These are phyloP conservation scores for Eupithecia centaureata DNA, from an alignment of 2,888 invertebrate species.

Conservation along the genomic window DNA sequence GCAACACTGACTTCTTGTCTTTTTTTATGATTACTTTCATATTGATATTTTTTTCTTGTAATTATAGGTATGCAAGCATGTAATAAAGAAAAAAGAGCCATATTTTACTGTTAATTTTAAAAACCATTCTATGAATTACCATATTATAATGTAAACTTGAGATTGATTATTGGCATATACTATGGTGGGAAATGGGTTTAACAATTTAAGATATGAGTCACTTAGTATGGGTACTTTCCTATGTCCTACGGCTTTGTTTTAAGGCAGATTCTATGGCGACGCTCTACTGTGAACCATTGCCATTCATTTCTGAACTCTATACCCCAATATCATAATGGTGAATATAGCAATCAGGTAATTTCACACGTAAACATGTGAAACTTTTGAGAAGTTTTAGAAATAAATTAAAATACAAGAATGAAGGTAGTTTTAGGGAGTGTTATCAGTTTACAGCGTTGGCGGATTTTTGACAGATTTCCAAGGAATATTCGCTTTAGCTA, in stretches of 20 bases:
- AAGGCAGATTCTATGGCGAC: background rate
- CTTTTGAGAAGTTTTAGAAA: background rate
- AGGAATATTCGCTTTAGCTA: background rate
- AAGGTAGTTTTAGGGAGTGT: background rate
- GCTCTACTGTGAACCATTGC: conserved; percentile 2
- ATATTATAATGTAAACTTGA: too few relatives aligned
- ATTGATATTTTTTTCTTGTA: too few relatives aligned
- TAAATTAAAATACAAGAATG: background rate
- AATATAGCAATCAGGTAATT: background rate
- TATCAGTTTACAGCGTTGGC: background rate
- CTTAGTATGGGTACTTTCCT: background rate
- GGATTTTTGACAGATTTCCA: background rate
- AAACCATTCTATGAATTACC: too few relatives aligned
- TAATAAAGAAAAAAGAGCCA: too few relatives aligned
- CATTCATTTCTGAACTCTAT: background rate
- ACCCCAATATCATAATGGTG: background rate
- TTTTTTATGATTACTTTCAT: too few relatives aligned
- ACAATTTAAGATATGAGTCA: too few relatives aligned
- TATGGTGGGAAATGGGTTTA: too few relatives aligned
- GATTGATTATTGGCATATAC: too few relatives aligned
- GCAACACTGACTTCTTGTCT: too few relatives aligned
- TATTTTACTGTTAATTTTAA: too few relatives aligned
- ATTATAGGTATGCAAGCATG: too few relatives aligned
- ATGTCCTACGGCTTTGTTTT: background rate
- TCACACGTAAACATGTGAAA: background rate